Percentiles rank a stretch among this genome's conserved stretches.
phyloP scores from a whole-genome alignment of 2,888 invertebrate genomes.

The Metellina segmentata region DNA sequence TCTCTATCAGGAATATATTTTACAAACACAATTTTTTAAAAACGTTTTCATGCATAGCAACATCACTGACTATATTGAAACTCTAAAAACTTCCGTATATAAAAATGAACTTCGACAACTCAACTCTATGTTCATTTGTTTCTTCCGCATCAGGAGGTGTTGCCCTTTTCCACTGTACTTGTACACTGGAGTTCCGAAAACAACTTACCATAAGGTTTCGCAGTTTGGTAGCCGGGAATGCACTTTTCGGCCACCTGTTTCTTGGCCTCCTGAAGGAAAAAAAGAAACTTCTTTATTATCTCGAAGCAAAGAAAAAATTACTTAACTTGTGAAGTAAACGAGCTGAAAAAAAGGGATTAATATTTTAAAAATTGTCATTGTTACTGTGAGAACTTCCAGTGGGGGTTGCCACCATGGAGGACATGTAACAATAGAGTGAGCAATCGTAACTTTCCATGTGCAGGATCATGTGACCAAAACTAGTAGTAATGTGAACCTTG shows the following conservation, averaged over 20 bases:
- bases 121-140: neutral
- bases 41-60: neutral
- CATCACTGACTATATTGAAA: neutral
- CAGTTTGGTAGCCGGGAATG: conserved; percentile 64
- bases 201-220: conserved; percentile 62
- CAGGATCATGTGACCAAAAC: too few relatives aligned
- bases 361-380: too few relatives aligned
- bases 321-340: too few relatives aligned
- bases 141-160: neutral
- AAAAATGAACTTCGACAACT: neutral
- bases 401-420: too few relatives aligned
- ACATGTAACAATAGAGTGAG: too few relatives aligned
- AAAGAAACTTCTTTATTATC: neutral
- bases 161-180: neutral
- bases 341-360: too few relatives aligned
- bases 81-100: neutral
- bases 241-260: conserved; percentile 68
- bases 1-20: neutral
- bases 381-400: too few relatives aligned
- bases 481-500: too few relatives aligned
- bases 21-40: neutral
- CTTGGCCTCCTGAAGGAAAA: conserved; percentile 60
- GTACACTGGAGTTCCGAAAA: neutral
- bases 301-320: too few relatives aligned
- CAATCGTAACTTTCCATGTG: too few relatives aligned